phyloP scores from a whole-genome alignment of 2,888 invertebrate species.

The Barypeithes pellucidus region DNA sequence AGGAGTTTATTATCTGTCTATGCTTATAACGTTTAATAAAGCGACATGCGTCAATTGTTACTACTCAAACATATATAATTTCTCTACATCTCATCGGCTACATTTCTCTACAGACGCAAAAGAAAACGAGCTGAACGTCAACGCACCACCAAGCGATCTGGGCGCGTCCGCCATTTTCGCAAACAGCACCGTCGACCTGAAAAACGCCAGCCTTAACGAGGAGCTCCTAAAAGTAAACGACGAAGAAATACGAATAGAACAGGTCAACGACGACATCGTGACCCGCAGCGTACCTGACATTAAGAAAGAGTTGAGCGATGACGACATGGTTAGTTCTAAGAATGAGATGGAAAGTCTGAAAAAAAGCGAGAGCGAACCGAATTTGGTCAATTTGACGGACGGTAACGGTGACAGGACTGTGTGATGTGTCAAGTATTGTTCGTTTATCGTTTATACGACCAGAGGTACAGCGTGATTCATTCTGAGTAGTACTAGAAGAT shows the following conservation, averaged over 20 bases:
- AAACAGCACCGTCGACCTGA: conserved; percentile 88
- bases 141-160: conserved; percentile 71
- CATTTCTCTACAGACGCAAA: conserved; percentile 18
- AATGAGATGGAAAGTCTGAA: conserved; percentile 70
- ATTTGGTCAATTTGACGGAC: conserved; percentile 55
- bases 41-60: no score
- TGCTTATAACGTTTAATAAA: no score
- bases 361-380: conserved; percentile 78
- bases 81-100: no score
- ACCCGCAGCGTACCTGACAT: conserved; percentile 79
- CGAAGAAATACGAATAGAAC: conserved; percentile 67
- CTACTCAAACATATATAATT: no score
- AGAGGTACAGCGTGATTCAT: neutral
- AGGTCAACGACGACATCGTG: conserved; percentile 69
- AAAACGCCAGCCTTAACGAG: conserved; percentile 88
- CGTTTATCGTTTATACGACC: neutral
- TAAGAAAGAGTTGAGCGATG: conserved; percentile 65
- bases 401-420: no score
- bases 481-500: no score
- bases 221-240: conserved; percentile 74
- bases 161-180: conserved; percentile 87
- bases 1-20: no score
- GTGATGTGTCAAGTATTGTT: neutral
- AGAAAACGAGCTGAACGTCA: conserved; percentile 33
- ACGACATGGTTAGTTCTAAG: conserved; percentile 64